Conservation (phyloP, 1,140 invertebrate genomes). For the Musca vetustissima region DNA sequence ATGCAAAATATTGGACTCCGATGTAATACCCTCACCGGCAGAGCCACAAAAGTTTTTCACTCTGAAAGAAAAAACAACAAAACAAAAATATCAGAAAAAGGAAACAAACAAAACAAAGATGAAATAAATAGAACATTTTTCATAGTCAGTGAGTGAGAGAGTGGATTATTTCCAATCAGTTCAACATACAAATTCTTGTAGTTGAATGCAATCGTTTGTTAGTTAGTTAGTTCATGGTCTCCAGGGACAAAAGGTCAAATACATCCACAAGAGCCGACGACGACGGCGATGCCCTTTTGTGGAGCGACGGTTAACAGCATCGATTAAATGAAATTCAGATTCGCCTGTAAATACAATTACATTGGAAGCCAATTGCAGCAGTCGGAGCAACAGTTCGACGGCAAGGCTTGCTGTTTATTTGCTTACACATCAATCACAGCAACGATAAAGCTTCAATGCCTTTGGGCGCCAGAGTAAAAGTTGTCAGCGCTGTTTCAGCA, state of each 20-base stretch:
- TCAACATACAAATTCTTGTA: not conserved
- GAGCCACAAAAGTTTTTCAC: slow-evolving; percentile 77
- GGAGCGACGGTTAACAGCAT: not conserved
- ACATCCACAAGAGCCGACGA: not conserved
- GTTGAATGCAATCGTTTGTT: not conserved
- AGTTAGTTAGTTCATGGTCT: not conserved
- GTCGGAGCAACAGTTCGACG: too few relatives aligned
- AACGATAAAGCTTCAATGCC: too few relatives aligned
- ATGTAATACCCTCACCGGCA: slow-evolving; percentile 70
- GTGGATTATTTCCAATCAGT: not conserved
- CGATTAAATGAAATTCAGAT: not conserved
- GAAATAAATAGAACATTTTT: not conserved
- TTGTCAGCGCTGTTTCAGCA: too few relatives aligned
- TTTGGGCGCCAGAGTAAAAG: too few relatives aligned
- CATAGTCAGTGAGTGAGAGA: not conserved
- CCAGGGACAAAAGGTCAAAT: not conserved
- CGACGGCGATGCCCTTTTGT: too few relatives aligned
- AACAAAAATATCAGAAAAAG: too few relatives aligned
- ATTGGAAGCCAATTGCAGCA: not conserved
- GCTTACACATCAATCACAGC: too few relatives aligned
- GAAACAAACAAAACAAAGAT: slow-evolving; percentile 2
- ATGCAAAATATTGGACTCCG: slow-evolving; percentile 65
- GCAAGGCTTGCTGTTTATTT: too few relatives aligned
- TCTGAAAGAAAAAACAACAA: slow-evolving; percentile 47
- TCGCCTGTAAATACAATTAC: not conserved